phyloP scores from a whole-genome alignment of 2,113 vertebrate genomes.

The Gallinago undulata region DNA sequence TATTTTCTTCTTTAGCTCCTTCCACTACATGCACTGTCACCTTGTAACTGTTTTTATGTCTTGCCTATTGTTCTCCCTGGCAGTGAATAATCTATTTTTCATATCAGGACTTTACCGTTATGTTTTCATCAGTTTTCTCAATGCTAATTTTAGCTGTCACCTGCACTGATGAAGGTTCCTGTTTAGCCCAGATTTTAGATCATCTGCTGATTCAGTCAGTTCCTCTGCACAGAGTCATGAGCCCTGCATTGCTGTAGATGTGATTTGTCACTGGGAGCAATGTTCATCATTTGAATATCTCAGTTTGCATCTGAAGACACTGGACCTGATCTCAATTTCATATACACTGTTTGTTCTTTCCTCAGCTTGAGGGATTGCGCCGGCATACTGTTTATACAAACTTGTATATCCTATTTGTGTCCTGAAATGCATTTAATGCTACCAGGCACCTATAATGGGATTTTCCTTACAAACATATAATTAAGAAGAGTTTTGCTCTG shows the following conservation, averaged over 20 bases:
- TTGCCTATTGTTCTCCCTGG: slow-evolving; percentile 65
- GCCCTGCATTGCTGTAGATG: background rate
- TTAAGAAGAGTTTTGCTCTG: background rate
- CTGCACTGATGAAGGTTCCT: slow-evolving; percentile 53
- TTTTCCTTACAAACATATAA: background rate
- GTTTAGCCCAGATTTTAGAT: slow-evolving; percentile 34
- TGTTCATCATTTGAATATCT: background rate
- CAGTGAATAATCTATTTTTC: slow-evolving; percentile 71
- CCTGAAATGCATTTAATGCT: background rate
- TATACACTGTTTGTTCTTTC: background rate
- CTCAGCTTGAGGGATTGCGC: background rate
- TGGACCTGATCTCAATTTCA: background rate
- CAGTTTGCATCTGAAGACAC: background rate
- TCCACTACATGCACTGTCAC: background rate
- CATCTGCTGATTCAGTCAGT: slow-evolving; percentile 2
- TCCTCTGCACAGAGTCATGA: background rate
- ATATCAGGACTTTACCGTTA: slow-evolving; percentile 6
- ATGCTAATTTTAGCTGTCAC: slow-evolving; percentile 67
- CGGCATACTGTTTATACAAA: background rate
- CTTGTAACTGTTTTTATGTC: slow-evolving; percentile 41
- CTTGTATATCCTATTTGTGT: background rate
- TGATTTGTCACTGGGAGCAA: slow-evolving; percentile 7
- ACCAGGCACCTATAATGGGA: background rate
- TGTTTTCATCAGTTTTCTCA: slow-evolving; percentile 57
- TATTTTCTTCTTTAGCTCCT: slow-evolving; percentile 28